A percentile compares a stretch with the other conserved stretches of the same genome.
Evolutionary conservation across 1,140 invertebrate genomes (phyloP).

Genomic region (Drosophila nebulosa): DNA sequence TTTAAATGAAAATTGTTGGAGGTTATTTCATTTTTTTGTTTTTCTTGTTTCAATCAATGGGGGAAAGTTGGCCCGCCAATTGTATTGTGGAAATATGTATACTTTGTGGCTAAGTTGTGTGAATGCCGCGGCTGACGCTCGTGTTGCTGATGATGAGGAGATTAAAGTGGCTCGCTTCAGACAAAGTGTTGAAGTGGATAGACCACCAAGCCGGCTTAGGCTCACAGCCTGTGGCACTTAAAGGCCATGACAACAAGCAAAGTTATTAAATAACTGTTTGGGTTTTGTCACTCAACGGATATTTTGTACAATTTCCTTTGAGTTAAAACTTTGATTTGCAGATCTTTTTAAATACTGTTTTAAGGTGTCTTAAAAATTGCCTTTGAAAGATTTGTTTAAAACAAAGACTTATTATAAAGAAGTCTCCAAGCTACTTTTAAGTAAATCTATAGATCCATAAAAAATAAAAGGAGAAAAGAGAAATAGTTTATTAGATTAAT

Average conservation of each 20-base stretch:
- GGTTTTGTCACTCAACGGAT: not conserved
- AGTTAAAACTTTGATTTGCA: too few species aligned
- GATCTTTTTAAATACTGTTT: not conserved
- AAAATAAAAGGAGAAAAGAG: too few species aligned
- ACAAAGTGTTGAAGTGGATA: not conserved
- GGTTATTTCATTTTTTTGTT: slow-evolving; percentile 7
- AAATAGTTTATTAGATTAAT: too few species aligned
- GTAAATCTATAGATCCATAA: too few species aligned
- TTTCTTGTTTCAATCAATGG: slow-evolving; percentile 34
- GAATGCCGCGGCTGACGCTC: not conserved
- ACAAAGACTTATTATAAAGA: too few species aligned
- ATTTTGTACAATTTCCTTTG: too few species aligned
- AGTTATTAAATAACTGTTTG: not conserved
- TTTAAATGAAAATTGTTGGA: slow-evolving; percentile 45
- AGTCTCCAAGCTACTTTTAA: too few species aligned
- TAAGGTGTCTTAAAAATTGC: too few species aligned
- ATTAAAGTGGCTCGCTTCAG: slow-evolving; percentile 25
- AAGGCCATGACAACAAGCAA: not conserved
- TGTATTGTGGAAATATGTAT: not conserved
- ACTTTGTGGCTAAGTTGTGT: not conserved
- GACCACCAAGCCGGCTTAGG: not conserved
- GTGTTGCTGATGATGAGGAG: slow-evolving; percentile 7
- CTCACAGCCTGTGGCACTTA: not conserved
- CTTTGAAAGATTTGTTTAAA: too few species aligned
- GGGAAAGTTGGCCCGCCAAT: slow-evolving; percentile 53